phyloP scores from a whole-genome alignment of 2,888 invertebrate genomes.

The Coelinius sp. region DNA sequence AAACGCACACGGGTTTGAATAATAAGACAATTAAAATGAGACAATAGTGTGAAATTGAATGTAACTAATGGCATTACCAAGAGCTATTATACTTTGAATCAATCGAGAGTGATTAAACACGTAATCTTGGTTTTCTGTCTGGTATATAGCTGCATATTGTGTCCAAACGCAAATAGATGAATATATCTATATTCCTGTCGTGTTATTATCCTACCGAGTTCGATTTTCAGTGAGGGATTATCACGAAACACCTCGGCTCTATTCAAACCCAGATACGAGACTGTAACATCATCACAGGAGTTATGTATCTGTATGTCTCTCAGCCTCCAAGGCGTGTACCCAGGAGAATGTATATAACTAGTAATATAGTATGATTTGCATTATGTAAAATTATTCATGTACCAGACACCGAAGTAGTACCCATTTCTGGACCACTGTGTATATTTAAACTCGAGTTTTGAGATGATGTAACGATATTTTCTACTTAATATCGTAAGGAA shows the following conservation, averaged over 20 bases:
- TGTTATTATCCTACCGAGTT: slow-evolving; percentile 27
- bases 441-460: slow-evolving; percentile 26
- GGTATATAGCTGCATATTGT: background rate
- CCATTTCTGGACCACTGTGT: slow-evolving; percentile 37
- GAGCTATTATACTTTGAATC: background rate
- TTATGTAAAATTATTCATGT: slow-evolving; percentile 43
- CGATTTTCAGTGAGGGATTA: slow-evolving; percentile 28
- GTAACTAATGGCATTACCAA: background rate
- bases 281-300: slow-evolving; percentile 1
- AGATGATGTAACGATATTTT: background rate
- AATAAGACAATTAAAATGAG: slow-evolving; percentile 1
- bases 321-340: background rate
- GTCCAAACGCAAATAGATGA: slow-evolving; percentile 14
- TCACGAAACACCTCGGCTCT: slow-evolving; percentile 3
- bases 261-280: background rate
- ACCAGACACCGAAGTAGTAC: slow-evolving; percentile 34
- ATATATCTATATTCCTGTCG: slow-evolving; percentile 7
- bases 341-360: slow-evolving; percentile 2
- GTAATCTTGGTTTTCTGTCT: background rate
- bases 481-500: slow-evolving; percentile 9
- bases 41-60: slow-evolving; percentile 8
- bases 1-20: background rate
- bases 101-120: slow-evolving; percentile 33
- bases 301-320: background rate
- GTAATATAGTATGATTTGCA: slow-evolving; percentile 19